phyloP scores from a whole-genome alignment of 1,140 invertebrate genomes.

The Aphis craccivora region DNA sequence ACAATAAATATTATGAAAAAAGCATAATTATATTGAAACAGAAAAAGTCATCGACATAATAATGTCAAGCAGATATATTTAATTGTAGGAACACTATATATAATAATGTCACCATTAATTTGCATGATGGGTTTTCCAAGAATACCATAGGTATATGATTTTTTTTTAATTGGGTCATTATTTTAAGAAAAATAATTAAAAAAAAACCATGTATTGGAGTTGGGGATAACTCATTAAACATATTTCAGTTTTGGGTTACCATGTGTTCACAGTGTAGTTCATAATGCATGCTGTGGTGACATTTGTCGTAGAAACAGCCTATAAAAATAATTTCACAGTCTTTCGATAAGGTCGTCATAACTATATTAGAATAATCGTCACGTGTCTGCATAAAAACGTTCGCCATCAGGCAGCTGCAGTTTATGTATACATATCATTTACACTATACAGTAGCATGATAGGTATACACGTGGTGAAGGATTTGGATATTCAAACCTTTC shows the following conservation, averaged over 20 bases:
- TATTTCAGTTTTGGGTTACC: neutral
- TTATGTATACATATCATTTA: neutral
- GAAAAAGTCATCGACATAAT: too few relatives aligned
- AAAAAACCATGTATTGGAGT: neutral
- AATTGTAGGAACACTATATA: too few relatives aligned
- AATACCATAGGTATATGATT: too few relatives aligned
- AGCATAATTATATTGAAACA: too few relatives aligned
- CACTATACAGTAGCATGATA: neutral
- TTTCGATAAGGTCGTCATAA: neutral
- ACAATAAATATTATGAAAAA: too few relatives aligned
- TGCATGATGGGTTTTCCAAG: too few relatives aligned
- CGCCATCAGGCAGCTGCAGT: neutral
- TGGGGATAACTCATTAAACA: neutral
- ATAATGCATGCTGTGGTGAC: neutral
- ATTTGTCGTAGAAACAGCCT: neutral
- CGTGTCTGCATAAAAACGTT: neutral
- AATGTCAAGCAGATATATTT: too few relatives aligned
- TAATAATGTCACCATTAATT: too few relatives aligned
- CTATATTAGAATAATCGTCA: neutral
- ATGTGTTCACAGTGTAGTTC: neutral
- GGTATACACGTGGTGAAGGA: neutral
- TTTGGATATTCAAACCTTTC: neutral
- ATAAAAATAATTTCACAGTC: slow-evolving; percentile 1
- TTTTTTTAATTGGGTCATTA: neutral
- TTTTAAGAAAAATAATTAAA: neutral